phyloP scores from a whole-genome alignment of 2,797 vertebrate species.

The Aulostomus chinensis region DNA sequence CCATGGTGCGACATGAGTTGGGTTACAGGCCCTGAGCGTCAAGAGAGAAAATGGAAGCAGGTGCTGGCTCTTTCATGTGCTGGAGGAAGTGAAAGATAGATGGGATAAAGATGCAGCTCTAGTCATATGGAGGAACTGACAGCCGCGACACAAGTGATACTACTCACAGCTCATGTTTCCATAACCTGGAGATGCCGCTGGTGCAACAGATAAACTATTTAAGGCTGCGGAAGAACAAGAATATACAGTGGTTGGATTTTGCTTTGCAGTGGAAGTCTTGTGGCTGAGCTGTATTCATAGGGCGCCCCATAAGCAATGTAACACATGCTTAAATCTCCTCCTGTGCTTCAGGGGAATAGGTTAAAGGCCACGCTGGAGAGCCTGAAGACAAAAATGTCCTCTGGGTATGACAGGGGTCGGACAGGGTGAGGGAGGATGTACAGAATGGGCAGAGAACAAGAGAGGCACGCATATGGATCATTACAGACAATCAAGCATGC shows the following conservation, averaged over 20 bases:
- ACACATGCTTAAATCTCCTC: constrained; percentile 49
- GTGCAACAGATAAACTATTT: constrained; percentile 67
- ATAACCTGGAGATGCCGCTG: constrained; percentile 54
- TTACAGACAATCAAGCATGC: constrained; percentile 20
- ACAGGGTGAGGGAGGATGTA: constrained; percentile 10
- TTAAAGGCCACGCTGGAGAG: constrained; percentile 29
- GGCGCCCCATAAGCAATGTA: constrained; percentile 48
- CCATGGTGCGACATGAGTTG: constrained; percentile 15
- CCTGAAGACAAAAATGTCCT: constrained; percentile 29
- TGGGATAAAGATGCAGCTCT: constrained; percentile 25
- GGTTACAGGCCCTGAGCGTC: constrained; percentile 20
- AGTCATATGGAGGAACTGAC: constrained; percentile 55
- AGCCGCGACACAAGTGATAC: constrained; percentile 51
- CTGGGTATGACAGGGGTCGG: constrained; percentile 1
- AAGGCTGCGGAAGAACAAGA: constrained; percentile 49
- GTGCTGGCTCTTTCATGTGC: constrained; percentile 41
- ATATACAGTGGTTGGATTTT: constrained; percentile 42
- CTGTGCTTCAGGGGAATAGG: constrained; percentile 38
- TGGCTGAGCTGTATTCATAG: constrained; percentile 31
- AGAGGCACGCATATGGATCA: constrained; percentile 2
- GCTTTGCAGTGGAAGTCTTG: constrained; percentile 24
- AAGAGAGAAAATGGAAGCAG: constrained; percentile 32
- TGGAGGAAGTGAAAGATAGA: constrained; percentile 45
- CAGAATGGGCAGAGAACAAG: too few relatives aligned
- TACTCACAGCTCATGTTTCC: constrained; percentile 52